Percentiles rank a stretch among this genome's conserved stretches.
These are phyloP conservation scores for Hemiprocne comata DNA, from an alignment of 2,113 vertebrate species.

Conservation along the genomic window DNA sequence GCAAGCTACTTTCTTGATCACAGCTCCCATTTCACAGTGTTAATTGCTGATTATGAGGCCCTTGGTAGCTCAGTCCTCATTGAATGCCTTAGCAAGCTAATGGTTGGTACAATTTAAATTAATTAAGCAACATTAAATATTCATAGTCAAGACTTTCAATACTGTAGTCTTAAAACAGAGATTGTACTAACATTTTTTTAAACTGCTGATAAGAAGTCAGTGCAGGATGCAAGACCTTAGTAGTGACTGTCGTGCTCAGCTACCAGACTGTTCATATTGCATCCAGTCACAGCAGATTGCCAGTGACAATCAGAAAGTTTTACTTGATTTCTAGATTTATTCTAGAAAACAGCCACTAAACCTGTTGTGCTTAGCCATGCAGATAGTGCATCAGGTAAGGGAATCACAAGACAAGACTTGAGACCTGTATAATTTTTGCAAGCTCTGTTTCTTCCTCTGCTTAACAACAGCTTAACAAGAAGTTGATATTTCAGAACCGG, in stretches of 20 bases:
- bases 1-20: background rate
- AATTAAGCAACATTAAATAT: slow-evolving; percentile 55
- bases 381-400: background rate
- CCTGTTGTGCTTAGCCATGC: background rate
- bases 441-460: background rate
- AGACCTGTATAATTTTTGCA: background rate
- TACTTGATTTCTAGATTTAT: background rate
- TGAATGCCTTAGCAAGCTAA: background rate
- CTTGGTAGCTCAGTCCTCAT: background rate
- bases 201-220: background rate
- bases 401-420: background rate
- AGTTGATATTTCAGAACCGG: background rate
- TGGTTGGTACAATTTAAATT: slow-evolving; percentile 28
- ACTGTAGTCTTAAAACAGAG: background rate
- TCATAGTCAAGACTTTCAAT: slow-evolving; percentile 9
- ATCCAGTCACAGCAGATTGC: background rate
- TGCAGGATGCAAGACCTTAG: background rate
- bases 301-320: background rate
- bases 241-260: background rate
- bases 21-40: background rate
- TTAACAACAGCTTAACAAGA: background rate
- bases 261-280: background rate
- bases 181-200: background rate
- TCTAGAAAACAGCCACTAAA: background rate
- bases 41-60: slow-evolving; percentile 24